These are phyloP conservation scores for Chrysopilus asiliformis DNA, from an alignment of 2,888 invertebrate genomes.

Conservation along the genomic window DNA sequence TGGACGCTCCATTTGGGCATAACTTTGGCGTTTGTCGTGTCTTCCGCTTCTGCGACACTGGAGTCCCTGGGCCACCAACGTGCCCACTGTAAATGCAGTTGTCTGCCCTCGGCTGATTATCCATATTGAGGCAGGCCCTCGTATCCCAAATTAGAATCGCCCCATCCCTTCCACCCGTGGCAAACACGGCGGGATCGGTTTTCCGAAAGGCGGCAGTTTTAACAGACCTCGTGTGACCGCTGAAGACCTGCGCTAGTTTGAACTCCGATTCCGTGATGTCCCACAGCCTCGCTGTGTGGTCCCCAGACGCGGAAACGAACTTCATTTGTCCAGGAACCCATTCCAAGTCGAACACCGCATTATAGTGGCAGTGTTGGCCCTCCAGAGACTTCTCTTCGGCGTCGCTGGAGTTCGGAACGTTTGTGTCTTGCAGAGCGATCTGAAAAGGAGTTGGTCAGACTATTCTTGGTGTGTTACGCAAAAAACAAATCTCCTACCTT, in stretches of 20 bases:
- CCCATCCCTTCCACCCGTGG: constrained; percentile 80
- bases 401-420: constrained; percentile 24
- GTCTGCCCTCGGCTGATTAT: constrained; percentile 47
- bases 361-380: constrained; percentile 55
- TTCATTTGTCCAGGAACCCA: constrained; percentile 70
- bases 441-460: too few species aligned
- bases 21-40: constrained; percentile 34
- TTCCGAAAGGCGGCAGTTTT: constrained; percentile 67
- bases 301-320: constrained; percentile 73
- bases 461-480: too few species aligned
- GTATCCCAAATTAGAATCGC: constrained; percentile 78
- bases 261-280: constrained; percentile 46
- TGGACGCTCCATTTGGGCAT: constrained; percentile 41
- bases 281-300: constrained; percentile 71
- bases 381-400: constrained; percentile 36
- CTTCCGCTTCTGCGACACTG: constrained; percentile 39
- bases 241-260: constrained; percentile 44
- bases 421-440: constrained; percentile 40
- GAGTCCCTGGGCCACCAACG: constrained; percentile 36
- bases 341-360: constrained; percentile 80
- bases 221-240: constrained; percentile 67
- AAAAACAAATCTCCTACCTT: constrained; percentile 41
- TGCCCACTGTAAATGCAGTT: constrained; percentile 47
- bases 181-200: constrained; percentile 60
- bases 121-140: constrained; percentile 38